Evolutionary conservation across 2,888 invertebrate genomes (phyloP).

Genomic region (Xanthia icteritia): DNA sequence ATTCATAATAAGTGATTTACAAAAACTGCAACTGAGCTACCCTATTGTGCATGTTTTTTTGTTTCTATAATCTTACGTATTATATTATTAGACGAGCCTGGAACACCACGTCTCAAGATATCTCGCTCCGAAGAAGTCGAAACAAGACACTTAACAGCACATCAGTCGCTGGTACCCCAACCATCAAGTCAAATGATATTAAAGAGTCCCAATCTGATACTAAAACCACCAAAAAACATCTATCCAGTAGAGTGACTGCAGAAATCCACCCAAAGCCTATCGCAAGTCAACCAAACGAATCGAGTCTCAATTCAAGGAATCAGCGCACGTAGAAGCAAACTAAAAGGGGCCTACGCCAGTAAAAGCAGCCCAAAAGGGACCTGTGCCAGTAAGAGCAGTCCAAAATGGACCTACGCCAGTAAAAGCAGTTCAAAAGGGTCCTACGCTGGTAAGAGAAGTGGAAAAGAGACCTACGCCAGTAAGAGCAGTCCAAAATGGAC

Average conservation of each 20-base stretch:
- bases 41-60: neutral
- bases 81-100: neutral
- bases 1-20: neutral
- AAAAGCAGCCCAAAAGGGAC: neutral
- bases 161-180: neutral
- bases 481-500: too few species aligned
- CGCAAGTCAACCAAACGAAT: neutral
- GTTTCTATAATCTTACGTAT: neutral
- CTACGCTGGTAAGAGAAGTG: too few species aligned
- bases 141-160: neutral
- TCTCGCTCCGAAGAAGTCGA: neutral
- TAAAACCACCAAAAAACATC: neutral
- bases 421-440: neutral
- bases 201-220: neutral
- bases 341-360: neutral
- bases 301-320: neutral
- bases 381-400: too few species aligned
- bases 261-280: neutral
- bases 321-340: neutral
- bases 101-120: rapidly evolving
- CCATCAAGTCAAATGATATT: neutral
- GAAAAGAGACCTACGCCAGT: too few species aligned
- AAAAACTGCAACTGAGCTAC: neutral
- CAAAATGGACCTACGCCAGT: too few species aligned
- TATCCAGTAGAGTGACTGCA: neutral